These are phyloP conservation scores for Alloscopus bannaensis DNA, from an alignment of 2,888 invertebrate genomes.

Conservation along the genomic window DNA sequence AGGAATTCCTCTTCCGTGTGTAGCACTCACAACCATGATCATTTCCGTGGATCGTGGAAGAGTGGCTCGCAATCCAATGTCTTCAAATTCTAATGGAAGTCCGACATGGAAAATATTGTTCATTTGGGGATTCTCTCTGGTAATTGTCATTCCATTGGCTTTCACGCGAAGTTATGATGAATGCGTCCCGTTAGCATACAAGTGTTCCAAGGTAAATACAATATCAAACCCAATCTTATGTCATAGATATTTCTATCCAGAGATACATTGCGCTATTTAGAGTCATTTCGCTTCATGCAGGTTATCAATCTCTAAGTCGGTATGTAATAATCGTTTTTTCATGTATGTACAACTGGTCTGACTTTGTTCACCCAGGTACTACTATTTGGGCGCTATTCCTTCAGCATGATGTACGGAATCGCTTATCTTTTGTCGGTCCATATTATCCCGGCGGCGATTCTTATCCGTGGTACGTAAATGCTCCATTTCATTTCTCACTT, in stretches of 20 bases:
- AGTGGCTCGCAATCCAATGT: constrained; percentile 64
- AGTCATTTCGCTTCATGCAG: too few relatives aligned
- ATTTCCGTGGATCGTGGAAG: constrained; percentile 67
- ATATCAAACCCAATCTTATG: too few relatives aligned
- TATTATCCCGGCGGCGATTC: constrained; percentile 57
- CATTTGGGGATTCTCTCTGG: constrained; percentile 64
- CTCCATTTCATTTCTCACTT: too few relatives aligned
- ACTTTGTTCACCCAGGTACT: constrained; percentile 47
- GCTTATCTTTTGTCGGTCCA: constrained; percentile 62
- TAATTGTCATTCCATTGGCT: constrained; percentile 62
- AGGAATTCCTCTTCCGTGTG: constrained; percentile 57
- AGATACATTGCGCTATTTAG: too few relatives aligned
- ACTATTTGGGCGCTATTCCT: constrained; percentile 34
- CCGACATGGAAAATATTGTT: constrained; percentile 62
- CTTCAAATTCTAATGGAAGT: constrained; percentile 17
- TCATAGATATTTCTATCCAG: too few relatives aligned
- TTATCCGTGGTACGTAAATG: constrained; percentile 55
- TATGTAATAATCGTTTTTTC: too few relatives aligned
- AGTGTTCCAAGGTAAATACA: constrained; percentile 67
- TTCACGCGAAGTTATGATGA: constrained; percentile 57
- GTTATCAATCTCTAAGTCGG: too few relatives aligned
- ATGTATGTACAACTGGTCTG: too few relatives aligned
- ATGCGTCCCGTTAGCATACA: constrained; percentile 56
- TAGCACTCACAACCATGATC: constrained; percentile 66
- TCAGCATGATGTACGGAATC: constrained; percentile 58